Evolutionary conservation across 2,888 invertebrate genomes (phyloP).

Genomic region (Papilio gigon): DNA sequence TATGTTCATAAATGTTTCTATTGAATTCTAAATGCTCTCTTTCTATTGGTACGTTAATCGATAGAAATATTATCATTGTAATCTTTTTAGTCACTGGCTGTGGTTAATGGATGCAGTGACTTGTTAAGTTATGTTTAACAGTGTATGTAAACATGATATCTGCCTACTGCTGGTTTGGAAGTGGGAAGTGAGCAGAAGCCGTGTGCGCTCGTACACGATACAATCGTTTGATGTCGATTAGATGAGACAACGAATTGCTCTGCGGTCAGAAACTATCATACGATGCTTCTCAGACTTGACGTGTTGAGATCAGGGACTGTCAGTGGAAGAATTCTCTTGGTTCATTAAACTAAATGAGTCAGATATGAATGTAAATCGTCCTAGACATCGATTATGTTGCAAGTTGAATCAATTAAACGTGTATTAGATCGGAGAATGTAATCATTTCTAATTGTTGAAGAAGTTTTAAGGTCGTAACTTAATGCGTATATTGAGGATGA

Average conservation of each 20-base stretch:
- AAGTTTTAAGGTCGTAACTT: too few relatives aligned
- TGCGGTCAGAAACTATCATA: constrained; percentile 52
- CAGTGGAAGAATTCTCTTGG: constrained; percentile 8
- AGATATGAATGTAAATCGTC: too few relatives aligned
- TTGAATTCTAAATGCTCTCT: too few relatives aligned
- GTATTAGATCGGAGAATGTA: too few relatives aligned
- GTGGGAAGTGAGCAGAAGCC: constrained; percentile 58
- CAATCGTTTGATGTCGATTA: constrained; percentile 44
- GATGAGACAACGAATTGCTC: constrained; percentile 49
- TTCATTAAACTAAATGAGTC: neutral
- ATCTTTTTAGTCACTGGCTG: constrained; percentile 46
- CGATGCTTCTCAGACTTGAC: constrained; percentile 11
- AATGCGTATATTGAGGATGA: too few relatives aligned
- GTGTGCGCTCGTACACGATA: constrained; percentile 58
- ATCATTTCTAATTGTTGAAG: too few relatives aligned
- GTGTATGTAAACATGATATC: constrained; percentile 72
- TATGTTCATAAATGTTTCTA: too few relatives aligned
- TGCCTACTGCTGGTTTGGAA: constrained; percentile 49
- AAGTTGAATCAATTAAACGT: too few relatives aligned
- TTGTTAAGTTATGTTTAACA: constrained; percentile 67
- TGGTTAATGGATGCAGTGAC: constrained; percentile 59
- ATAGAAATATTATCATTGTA: neutral
- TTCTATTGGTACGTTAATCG: neutral
- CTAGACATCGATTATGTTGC: too few relatives aligned
- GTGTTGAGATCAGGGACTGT: neutral